Base-by-base conservation (phyloP, 2,888 invertebrate species). In the Nycteola revayana region DNA sequence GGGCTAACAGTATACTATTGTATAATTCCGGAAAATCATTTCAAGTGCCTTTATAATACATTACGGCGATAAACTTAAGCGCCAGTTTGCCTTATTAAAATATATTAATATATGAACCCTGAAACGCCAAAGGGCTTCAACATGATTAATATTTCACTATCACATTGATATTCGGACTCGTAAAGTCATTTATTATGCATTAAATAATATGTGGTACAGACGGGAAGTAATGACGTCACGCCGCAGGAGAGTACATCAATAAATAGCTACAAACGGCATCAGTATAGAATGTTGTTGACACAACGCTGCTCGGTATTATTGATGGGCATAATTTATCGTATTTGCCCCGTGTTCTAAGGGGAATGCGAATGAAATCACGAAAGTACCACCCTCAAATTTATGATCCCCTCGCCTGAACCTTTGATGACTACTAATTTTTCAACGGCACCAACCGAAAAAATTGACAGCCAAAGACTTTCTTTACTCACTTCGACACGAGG, bases 261-360 rank as follows among this genome's bases (percentile, higher is more conserved):
- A 66, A 53, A 66, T 64, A 59, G 55, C 62, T 66, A 75, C 68
- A 68, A 69, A 69, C 66, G 58, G 50, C 56, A 58, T 57, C 53
- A 56, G 57, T 66, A 66, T 63, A 66, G 67, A 75, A 67, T 71
- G 75, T 72, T 83, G 82, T 85, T 84, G 82, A 84, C 83, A 80
- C 75, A 76, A 62, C 71, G 56, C 57, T 72, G 60, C 69, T 61
- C 70, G 66, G 59, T 78, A 79, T 84, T 82, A 85, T 85, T 83
- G 82, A 84, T 85, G 79, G 68, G 62, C 64, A 76, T 82, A 84
- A 85, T 86, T 85, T 86, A 85, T 85, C 62, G 78, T 65, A 66
- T 69, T 65, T 66, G 59, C 67, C 66, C 68, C 67, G 60, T 75
- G 69, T 71, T 77, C 76, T 75, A 73, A 75, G 75, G 77, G 76